phyloP scores from a whole-genome alignment of 2,888 invertebrate species.

The Mesochorus sp. region DNA sequence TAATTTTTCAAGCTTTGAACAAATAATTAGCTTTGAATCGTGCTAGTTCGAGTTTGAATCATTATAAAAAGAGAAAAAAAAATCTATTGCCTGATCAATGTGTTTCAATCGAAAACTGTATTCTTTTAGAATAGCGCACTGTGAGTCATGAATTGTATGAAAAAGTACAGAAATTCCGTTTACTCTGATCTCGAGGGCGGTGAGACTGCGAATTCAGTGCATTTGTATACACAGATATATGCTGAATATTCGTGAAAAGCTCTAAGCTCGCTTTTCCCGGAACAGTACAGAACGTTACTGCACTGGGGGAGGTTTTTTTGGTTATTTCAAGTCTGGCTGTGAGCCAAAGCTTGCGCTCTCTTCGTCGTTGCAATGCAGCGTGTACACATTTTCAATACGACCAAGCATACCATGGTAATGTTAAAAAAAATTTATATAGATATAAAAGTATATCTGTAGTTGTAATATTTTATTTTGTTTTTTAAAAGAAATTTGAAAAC shows the following conservation, averaged over 20 bases:
- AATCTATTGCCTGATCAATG: background rate
- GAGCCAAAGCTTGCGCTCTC: slow-evolving; percentile 58
- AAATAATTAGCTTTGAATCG: background rate
- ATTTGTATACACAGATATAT: too few relatives aligned
- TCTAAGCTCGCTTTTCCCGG: slow-evolving; percentile 13
- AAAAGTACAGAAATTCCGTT: slow-evolving; percentile 1
- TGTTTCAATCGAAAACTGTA: background rate
- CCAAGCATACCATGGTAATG: background rate
- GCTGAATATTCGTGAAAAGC: too few relatives aligned
- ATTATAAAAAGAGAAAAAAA: too few relatives aligned
- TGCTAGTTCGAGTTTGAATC: too few relatives aligned
- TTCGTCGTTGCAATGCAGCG: background rate
- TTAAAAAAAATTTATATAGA: background rate
- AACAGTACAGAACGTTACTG: slow-evolving; percentile 14
- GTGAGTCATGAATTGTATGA: slow-evolving; percentile 20
- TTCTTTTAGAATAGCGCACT: slow-evolving; percentile 8
- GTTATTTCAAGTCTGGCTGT: slow-evolving; percentile 68
- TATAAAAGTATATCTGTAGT: background rate
- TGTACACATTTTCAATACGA: slow-evolving; percentile 29
- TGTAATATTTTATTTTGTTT: too few relatives aligned
- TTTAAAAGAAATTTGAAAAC: too few relatives aligned
- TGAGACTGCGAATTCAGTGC: too few relatives aligned
- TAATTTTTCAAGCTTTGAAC: background rate
- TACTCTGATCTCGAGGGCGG: too few relatives aligned
- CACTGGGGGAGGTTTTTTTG: slow-evolving; percentile 45